Conservation (phyloP, 2,888 invertebrate genomes). For the Parapristionchus giblindavisi region DNA sequence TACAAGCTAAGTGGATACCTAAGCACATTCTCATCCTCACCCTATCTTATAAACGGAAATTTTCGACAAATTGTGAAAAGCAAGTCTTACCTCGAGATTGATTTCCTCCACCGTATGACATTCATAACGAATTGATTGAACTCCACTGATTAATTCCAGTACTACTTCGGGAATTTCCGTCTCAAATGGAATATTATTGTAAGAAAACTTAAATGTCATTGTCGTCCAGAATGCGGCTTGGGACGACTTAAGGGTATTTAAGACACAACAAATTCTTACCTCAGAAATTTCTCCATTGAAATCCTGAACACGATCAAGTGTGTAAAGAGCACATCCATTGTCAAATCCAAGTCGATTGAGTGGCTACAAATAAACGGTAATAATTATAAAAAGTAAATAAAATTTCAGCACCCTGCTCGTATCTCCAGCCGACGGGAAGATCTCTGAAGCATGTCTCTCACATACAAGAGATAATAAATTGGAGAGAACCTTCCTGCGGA, state of each 20-base stretch:
- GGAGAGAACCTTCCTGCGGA: background rate
- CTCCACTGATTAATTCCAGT: background rate
- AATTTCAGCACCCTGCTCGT: background rate
- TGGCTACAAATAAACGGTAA: background rate
- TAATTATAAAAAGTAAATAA: background rate
- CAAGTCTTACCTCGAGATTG: background rate
- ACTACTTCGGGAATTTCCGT: background rate
- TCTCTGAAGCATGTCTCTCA: background rate
- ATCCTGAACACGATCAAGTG: background rate
- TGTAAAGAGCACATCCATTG: slow-evolving; percentile 17
- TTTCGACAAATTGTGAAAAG: no score
- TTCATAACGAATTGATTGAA: background rate
- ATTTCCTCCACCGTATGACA: slow-evolving; percentile 10
- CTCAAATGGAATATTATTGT: background rate
- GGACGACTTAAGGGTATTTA: no score
- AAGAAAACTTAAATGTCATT: no score
- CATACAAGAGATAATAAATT: slow-evolving; percentile 1
- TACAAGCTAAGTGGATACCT: no score
- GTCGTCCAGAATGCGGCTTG: no score
- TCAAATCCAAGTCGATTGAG: slow-evolving; percentile 5
- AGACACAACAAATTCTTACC: background rate
- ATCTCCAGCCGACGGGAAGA: background rate
- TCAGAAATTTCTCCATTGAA: background rate
- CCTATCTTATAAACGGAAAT: no score
- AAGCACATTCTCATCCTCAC: no score